phyloP scores from a whole-genome alignment of 2,797 vertebrate genomes.

The Coracias cyanogaster region DNA sequence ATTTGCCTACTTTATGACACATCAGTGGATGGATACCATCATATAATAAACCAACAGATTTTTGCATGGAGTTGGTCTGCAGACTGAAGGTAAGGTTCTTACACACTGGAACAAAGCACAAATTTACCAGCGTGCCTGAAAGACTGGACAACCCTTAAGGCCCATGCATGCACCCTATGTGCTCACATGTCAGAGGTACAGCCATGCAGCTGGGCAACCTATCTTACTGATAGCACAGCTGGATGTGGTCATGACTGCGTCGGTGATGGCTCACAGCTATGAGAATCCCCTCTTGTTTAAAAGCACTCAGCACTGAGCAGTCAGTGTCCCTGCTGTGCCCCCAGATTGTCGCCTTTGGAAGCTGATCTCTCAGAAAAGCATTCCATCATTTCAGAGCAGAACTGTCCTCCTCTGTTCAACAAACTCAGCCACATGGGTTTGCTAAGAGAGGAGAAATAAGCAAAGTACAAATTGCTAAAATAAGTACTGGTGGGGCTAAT shows the following conservation, averaged over 20 bases:
- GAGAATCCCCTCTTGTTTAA: slow-evolving; percentile 12
- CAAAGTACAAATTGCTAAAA: slow-evolving; percentile 15
- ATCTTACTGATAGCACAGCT: background rate
- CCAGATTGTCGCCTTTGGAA: slow-evolving; percentile 26
- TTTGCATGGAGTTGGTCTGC: background rate
- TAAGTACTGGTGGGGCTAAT: background rate
- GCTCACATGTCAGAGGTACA: background rate
- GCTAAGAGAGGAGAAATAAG: background rate
- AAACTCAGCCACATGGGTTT: background rate
- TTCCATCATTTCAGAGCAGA: background rate
- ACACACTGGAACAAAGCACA: background rate
- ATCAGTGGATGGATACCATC: background rate
- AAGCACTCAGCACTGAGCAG: background rate
- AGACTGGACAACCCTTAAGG: background rate
- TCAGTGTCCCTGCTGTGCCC: background rate
- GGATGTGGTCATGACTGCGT: slow-evolving; percentile 14
- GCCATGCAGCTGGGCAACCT: background rate
- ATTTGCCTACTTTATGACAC: background rate
- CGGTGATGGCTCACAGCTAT: background rate
- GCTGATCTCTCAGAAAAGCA: slow-evolving; percentile 3
- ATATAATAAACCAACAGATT: background rate
- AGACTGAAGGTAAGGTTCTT: background rate
- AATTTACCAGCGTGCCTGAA: background rate
- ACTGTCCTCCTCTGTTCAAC: background rate
- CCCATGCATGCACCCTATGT: background rate